Conservation (phyloP, 2,888 invertebrate genomes). For the Ctena decussata region DNA sequence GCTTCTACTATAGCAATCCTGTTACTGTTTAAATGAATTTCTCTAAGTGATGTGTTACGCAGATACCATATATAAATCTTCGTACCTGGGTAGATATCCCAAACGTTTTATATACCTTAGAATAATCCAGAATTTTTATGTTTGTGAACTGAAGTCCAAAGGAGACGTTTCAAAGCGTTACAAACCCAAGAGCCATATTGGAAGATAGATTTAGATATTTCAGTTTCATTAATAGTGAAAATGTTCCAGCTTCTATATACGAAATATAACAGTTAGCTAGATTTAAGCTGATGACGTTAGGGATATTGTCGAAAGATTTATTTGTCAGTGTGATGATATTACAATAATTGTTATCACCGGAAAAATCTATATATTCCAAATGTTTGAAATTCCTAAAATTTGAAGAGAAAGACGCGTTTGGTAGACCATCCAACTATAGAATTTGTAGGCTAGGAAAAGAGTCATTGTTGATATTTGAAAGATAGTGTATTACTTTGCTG, state of each 20-base stretch:
- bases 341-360: constrained; percentile 1
- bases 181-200: constrained; percentile 42
- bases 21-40: constrained; percentile 34
- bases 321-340: constrained; percentile 10
- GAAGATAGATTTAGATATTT: constrained; percentile 40
- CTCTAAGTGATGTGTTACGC: constrained; percentile 38
- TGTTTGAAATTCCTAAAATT: neutral
- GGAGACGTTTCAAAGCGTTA: constrained; percentile 30
- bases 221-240: neutral
- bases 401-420: neutral
- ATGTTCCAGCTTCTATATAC: constrained; percentile 20
- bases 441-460: neutral
- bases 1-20: constrained; percentile 29
- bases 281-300: neutral
- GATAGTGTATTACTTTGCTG: neutral
- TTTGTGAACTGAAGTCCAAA: constrained; percentile 41
- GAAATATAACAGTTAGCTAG: constrained; percentile 15
- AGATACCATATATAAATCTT: constrained; percentile 43
- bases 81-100: constrained; percentile 27
- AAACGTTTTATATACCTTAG: constrained; percentile 36
- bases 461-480: neutral
- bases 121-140: constrained; percentile 41
- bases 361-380: neutral
- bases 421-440: constrained; percentile 20
- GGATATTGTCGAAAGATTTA: constrained; percentile 11